A percentile compares a stretch with the other conserved stretches of the same genome.
Evolutionary conservation across 2,797 vertebrate species (phyloP).

Genomic region (Pipistrellus nathusii): DNA sequence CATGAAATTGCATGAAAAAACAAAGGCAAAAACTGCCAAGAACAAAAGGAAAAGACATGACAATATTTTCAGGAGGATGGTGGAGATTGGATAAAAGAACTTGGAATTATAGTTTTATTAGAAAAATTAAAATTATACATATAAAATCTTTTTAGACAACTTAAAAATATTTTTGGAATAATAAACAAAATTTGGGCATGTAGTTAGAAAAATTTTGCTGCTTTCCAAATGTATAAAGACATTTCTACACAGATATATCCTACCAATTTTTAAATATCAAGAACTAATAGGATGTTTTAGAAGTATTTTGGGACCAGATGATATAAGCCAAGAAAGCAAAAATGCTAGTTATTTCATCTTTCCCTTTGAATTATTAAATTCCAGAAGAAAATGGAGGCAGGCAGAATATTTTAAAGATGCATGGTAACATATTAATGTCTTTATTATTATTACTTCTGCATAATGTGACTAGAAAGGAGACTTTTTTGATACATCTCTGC

Average conservation of each 20-base stretch:
- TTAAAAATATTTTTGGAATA: constrained; percentile 11
- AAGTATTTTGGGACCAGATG: constrained; percentile 26
- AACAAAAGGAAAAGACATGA: constrained; percentile 8
- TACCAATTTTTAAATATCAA: neutral
- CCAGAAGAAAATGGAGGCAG: neutral
- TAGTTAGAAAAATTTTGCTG: neutral
- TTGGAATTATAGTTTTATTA: constrained; percentile 6
- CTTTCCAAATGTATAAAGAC: neutral
- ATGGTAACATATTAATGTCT: neutral
- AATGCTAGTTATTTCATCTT: neutral
- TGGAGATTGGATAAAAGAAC: neutral
- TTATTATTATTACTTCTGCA: neutral
- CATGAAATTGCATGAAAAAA: neutral
- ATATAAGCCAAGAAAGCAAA: constrained; percentile 3
- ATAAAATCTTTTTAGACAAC: neutral
- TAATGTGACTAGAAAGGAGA: neutral
- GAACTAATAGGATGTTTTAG: neutral
- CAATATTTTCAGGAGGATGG: neutral
- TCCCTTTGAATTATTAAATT: neutral
- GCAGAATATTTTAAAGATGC: neutral
- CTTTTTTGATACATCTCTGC: neutral
- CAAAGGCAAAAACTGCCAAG: neutral
- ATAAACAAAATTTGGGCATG: neutral
- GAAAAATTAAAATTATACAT: neutral
- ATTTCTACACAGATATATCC: neutral